Conservation (phyloP, 1,140 invertebrate species). For the Wiebesia pumilae region DNA sequence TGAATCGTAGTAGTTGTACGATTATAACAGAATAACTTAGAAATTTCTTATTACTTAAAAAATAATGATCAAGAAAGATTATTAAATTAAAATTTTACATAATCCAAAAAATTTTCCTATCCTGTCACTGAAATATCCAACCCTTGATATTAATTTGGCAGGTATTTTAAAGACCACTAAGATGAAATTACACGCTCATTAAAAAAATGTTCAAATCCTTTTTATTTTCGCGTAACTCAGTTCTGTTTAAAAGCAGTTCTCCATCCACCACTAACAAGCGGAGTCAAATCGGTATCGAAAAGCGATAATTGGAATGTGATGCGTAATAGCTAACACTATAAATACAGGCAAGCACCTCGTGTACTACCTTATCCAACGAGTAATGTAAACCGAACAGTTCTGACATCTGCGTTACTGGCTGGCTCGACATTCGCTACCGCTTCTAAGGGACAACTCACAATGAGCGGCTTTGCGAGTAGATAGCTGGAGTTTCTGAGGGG, state of each 20-base stretch:
- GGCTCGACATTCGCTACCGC: background rate
- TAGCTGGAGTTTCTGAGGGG: background rate
- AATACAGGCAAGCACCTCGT: conserved; percentile 57
- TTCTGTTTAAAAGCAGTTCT: background rate
- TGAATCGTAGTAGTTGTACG: too few species aligned
- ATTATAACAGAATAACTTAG: too few species aligned
- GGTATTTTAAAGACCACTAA: background rate
- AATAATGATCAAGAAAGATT: too few species aligned
- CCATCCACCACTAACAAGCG: background rate
- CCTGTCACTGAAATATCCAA: too few species aligned
- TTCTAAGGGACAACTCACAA: conserved; percentile 60
- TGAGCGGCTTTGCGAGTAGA: conserved; percentile 53
- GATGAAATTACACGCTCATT: background rate
- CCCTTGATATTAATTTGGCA: too few species aligned
- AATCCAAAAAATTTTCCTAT: too few species aligned
- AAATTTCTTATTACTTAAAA: too few species aligned
- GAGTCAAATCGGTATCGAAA: conserved; percentile 65
- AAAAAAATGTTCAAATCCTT: background rate
- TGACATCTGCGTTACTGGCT: conserved; percentile 47
- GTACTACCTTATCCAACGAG: conserved; percentile 42
- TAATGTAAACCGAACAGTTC: conserved; percentile 69
- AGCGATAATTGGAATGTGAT: conserved; percentile 65
- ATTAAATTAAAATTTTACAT: too few species aligned
- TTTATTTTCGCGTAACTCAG: conserved; percentile 13
- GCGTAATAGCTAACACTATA: conserved; percentile 65